phyloP scores from a whole-genome alignment of 2,888 invertebrate species.

The Drosophila pseudotalamancana region DNA sequence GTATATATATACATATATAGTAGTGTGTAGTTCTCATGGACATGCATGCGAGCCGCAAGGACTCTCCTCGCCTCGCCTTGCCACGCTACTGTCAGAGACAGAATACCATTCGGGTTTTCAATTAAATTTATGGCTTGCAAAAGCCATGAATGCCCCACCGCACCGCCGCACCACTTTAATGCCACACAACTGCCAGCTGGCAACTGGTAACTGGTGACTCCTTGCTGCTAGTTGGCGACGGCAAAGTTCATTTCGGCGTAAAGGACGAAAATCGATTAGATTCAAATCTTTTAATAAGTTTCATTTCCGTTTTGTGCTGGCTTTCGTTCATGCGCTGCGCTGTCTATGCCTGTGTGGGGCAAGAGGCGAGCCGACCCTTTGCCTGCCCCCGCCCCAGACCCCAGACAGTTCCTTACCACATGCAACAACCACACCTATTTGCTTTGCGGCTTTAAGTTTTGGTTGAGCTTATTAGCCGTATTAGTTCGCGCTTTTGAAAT shows the following conservation, averaged over 20 bases:
- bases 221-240: constrained; percentile 17
- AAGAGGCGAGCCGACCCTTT: constrained; percentile 22
- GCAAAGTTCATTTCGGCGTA: constrained; percentile 72
- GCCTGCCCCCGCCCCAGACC: not conserved
- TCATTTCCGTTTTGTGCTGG: constrained; percentile 78
- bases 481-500: constrained; percentile 60
- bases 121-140: constrained; percentile 74
- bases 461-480: constrained; percentile 60
- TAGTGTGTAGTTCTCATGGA: constrained; percentile 5
- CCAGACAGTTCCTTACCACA: constrained; percentile 5
- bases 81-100: constrained; percentile 51
- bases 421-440: constrained; percentile 59
- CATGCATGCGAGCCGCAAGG: constrained; percentile 23
- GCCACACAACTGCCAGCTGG: constrained; percentile 28
- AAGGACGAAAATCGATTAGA: constrained; percentile 80
- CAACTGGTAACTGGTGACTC: constrained; percentile 20
- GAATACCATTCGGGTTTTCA: constrained; percentile 69
- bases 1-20: too few species aligned
- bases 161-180: constrained; percentile 47
- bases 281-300: constrained; percentile 83
- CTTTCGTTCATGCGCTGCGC: constrained; percentile 58
- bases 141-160: constrained; percentile 32
- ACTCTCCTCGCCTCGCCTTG: constrained; percentile 6
- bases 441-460: constrained; percentile 58
- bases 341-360: constrained; percentile 49